Base-by-base conservation (phyloP, 2,888 invertebrate genomes). In the Athalia cordata region DNA sequence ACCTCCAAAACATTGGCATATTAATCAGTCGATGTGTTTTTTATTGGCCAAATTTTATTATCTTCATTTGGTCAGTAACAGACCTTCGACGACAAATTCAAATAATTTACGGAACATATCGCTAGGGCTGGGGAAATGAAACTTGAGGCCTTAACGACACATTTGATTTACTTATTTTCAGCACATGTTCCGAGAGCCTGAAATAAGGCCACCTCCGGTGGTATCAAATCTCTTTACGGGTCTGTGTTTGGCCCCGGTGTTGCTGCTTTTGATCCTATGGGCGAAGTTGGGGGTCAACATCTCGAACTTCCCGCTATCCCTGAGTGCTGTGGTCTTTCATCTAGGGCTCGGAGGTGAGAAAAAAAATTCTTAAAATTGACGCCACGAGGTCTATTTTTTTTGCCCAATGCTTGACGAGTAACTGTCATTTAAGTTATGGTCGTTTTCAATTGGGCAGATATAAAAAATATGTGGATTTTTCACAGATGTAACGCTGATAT, bases 181-280 rank as follows among this genome's bases (percentile, higher is more conserved):
- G 92, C 99, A 99, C 92, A 90, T 93, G 91, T 99, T 99, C 94
- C 95, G 98, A 65, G 93, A 94, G 87, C 96, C 99, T 0, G 99
- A 99, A 90, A 95, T 96, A 85, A 94, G 98, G 67, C 99, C 99
- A 77, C 93, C 98, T 55, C 94, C 94, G 59, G 89, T 94, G 64
- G 95, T 99, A 77, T 98, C 99, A 0, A 95, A 97, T 90, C 92
- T 97, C 80, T 99, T 99, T 92, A 98, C 98, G 75, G 93, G 93
- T 52, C 92, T 98, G 8, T 95, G 95, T 84, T 92, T 95, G 6
- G 93, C 96, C 52, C 97, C 98, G 49, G 92, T 99, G 81, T 91
- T 98, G 77, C 89, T 98, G 81, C 93, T 99, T 78, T 91, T 99
- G 76, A 89, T 94, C 83, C 92, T 98, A 92, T 99, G 99, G 99